Base-by-base conservation (phyloP, 2,888 invertebrate genomes). In the Platycheirus albimanus region DNA sequence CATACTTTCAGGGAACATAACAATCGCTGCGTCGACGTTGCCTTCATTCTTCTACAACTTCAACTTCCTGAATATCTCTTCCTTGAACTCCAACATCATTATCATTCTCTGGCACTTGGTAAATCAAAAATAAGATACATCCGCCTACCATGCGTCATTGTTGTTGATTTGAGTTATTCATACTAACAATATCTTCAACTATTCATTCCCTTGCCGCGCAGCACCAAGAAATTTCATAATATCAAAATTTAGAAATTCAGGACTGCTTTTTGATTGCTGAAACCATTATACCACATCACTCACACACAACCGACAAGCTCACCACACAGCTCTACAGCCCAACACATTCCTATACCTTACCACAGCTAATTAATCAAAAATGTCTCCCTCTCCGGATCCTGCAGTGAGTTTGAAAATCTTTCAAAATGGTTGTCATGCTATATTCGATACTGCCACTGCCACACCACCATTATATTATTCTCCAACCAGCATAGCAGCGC, bases 301-400 rank as follows among this genome's bases (percentile, higher is more conserved):
- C 61, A 47, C 54, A n/a, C 28, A n/a, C 24, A 17, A 43, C 49
- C 33, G n/a, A 47, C 66, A 49, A 10, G 8, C 45, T 43, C 47
- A 0, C 7, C n/a, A n/a, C 24, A 33, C 19, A 5, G 7, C 20
- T 33, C 24, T 15, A 8, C 15, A 36, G 24, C 30, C 8, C 17
- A 45, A 56, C 54, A 69, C 49, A 80, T 49, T 43, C 13, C 61
- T 30, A n/a, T n/a, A 30, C 19, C 30, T 17, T 30, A 58, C 77
- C 71, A 28, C 70, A 83, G 72, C 78, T 83, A 83, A 83, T 83
- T 83, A 83, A 83, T 83, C 83, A 83, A 74, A 83, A 83, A 72
- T 78, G 47, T 83, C 78, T 63, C 67, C 77, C 63, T 69, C 56
- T 56, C 38, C 69, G 63, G 15, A 28, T 77, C 63, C 72, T 36